phyloP scores from a whole-genome alignment of 2,797 vertebrate genomes.

The Gallinago nigripennis region DNA sequence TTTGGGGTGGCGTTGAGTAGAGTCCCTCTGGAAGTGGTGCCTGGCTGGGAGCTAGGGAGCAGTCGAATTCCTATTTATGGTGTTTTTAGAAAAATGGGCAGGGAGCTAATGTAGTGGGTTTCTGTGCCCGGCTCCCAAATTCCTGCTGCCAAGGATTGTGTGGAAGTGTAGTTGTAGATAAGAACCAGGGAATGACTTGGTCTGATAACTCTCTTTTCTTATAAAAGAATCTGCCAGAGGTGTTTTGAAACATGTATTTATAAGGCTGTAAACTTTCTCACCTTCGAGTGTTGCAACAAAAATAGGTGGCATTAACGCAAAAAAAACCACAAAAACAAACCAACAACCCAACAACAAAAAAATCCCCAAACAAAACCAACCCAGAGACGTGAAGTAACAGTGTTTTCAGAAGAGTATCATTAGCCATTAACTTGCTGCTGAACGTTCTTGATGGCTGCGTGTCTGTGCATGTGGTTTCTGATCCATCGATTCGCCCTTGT shows the following conservation, averaged over 20 bases:
- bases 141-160: accelerated
- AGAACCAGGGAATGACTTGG: not conserved
- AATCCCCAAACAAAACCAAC: not conserved
- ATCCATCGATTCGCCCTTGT: not conserved
- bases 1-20: not conserved
- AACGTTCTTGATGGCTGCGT: accelerated
- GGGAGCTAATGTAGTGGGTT: not conserved
- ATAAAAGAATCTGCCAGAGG: not conserved
- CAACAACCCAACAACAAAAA: not conserved
- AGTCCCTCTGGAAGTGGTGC: not conserved
- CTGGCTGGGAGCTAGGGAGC: not conserved
- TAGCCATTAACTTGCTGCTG: not conserved
- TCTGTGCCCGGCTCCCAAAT: not conserved
- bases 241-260: not conserved
- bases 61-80: accelerated
- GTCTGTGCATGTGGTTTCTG: not conserved
- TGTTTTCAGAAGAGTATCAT: not conserved
- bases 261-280: not conserved
- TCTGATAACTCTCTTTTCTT: not conserved
- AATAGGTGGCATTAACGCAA: not conserved
- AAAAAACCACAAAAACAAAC: not conserved
- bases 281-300: not conserved
- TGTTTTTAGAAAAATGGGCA: accelerated
- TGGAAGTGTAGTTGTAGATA: not conserved
- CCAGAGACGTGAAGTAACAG: not conserved